Conservation (phyloP, 2,113 vertebrate genomes). For the Coracopsis vasa region DNA sequence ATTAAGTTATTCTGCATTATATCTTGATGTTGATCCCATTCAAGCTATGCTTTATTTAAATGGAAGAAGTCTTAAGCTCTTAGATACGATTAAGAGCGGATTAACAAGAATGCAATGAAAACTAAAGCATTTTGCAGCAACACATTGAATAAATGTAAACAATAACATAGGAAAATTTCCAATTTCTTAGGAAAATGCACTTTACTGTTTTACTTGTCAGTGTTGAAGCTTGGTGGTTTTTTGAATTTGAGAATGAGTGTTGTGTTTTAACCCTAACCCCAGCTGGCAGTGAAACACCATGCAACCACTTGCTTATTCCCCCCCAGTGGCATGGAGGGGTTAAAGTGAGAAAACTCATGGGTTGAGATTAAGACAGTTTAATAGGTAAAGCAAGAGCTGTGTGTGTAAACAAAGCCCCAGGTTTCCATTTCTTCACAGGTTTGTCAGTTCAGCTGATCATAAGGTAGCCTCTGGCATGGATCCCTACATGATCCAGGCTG, state of each 20-base stretch:
- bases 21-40: neutral
- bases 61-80: neutral
- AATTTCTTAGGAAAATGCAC: neutral
- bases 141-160: neutral
- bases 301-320: neutral
- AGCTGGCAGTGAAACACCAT: neutral
- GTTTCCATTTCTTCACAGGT: neutral
- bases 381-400: neutral
- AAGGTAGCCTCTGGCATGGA: neutral
- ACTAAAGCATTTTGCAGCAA: neutral
- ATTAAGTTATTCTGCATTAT: neutral
- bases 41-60: neutral
- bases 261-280: neutral
- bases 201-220: neutral
- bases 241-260: neutral
- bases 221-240: neutral
- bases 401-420: neutral
- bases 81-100: neutral
- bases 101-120: neutral
- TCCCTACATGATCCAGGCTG: neutral
- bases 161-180: rapidly evolving
- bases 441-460: neutral
- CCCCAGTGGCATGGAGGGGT: neutral
- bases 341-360: neutral
- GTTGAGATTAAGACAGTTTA: neutral